phyloP scores from a whole-genome alignment of 2,888 invertebrate species.

The Pristionchus arcanus region DNA sequence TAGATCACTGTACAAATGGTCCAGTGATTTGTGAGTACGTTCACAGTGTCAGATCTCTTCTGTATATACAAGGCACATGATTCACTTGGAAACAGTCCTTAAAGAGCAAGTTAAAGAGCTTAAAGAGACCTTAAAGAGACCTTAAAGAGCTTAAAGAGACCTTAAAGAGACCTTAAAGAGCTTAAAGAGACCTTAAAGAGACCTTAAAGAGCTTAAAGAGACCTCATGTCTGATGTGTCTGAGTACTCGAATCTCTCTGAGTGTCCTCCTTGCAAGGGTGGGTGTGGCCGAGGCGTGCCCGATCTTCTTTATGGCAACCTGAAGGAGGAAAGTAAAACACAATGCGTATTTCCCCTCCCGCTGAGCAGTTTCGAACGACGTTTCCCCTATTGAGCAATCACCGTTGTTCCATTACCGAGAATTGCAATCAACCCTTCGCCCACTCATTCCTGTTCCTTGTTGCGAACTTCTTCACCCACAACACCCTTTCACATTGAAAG shows the following conservation, averaged over 20 bases:
- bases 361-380: conserved; percentile 10
- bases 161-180: no score
- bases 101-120: not conserved
- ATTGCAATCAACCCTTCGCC: conserved; percentile 8
- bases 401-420: not conserved
- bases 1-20: not conserved
- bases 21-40: not conserved
- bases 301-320: conserved; percentile 77
- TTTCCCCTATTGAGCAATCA: conserved; percentile 9
- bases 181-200: not conserved
- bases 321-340: conserved; percentile 31
- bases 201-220: no score
- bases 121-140: no score
- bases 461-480: not conserved
- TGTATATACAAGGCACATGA: not conserved
- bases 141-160: no score
- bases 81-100: not conserved
- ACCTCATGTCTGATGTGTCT: conserved; percentile 72
- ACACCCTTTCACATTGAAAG: not conserved
- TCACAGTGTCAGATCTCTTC: not conserved
- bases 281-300: conserved; percentile 77
- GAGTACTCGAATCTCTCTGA: conserved; percentile 76
- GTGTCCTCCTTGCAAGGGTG: conserved; percentile 74
- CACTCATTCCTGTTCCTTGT: conserved; percentile 26
- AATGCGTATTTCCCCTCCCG: conserved; percentile 4